These are phyloP conservation scores for Eulemur rufifrons DNA, from an alignment of 2,113 vertebrate genomes.

Conservation along the genomic window DNA sequence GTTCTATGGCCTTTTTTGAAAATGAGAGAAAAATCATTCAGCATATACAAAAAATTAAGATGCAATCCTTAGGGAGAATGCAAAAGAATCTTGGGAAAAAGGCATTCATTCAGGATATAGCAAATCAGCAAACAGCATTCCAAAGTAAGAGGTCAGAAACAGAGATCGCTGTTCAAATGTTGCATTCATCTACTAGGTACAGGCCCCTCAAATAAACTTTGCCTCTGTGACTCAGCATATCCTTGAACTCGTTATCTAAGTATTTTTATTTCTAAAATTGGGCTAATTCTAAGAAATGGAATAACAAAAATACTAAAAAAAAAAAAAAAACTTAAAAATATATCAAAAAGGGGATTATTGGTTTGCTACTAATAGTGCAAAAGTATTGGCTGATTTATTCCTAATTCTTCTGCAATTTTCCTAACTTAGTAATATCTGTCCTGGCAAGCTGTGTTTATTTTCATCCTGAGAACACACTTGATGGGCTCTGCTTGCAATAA, in stretches of 20 bases:
- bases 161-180: neutral
- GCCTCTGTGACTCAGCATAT: neutral
- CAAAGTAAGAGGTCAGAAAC: neutral
- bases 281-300: neutral
- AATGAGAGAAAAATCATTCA: slow-evolving; percentile 17
- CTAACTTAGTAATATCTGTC: neutral
- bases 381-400: neutral
- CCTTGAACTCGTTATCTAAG: neutral
- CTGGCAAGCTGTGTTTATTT: neutral
- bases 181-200: neutral
- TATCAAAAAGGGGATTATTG: neutral
- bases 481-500: neutral
- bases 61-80: neutral
- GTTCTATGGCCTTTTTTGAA: neutral
- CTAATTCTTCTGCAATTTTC: neutral
- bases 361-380: neutral
- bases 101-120: neutral
- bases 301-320: neutral
- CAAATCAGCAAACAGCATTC: neutral
- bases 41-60: neutral
- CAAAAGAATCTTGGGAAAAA: neutral
- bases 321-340: neutral
- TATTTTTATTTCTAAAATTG: slow-evolving; percentile 29
- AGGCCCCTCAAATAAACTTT: neutral
- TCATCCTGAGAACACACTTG: neutral